Evolutionary conservation across 2,888 invertebrate genomes (phyloP).

Genomic region (Ophion obscuratus): DNA sequence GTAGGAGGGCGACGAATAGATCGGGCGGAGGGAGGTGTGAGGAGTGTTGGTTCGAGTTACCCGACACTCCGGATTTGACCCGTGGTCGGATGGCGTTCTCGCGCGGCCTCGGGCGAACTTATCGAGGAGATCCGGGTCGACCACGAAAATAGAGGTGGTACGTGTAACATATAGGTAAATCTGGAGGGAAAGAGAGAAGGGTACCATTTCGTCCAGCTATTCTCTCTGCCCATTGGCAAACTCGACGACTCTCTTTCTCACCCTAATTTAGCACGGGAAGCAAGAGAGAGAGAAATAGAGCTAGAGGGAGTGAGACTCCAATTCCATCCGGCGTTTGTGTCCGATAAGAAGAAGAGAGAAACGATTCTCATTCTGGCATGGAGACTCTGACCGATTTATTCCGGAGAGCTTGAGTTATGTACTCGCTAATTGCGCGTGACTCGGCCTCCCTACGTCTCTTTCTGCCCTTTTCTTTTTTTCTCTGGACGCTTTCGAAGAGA

Average conservation of each 20-base stretch:
- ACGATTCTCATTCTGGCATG: slow-evolving; percentile 63
- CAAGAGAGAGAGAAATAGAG: slow-evolving; percentile 15
- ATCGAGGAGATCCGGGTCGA: slow-evolving; percentile 69
- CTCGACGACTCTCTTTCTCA: slow-evolving; percentile 49
- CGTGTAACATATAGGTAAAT: slow-evolving; percentile 53
- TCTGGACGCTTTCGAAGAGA: slow-evolving; percentile 24
- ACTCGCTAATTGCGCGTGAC: slow-evolving; percentile 71
- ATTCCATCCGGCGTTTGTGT: slow-evolving; percentile 57
- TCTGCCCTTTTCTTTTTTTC: slow-evolving; percentile 11
- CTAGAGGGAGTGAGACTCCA: slow-evolving; percentile 51
- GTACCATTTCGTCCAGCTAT: slow-evolving; percentile 40
- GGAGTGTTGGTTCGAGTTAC: slow-evolving; percentile 68
- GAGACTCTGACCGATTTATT: slow-evolving; percentile 68
- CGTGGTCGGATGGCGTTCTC: slow-evolving; percentile 58
- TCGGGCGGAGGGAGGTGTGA: slow-evolving; percentile 4
- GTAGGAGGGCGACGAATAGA: not conserved
- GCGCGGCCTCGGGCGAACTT: slow-evolving; percentile 68
- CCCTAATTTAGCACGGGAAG: slow-evolving; percentile 29
- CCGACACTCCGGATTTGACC: slow-evolving; percentile 70
- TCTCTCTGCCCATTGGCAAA: slow-evolving; percentile 48
- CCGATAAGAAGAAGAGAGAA: slow-evolving; percentile 65
- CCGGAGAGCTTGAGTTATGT: slow-evolving; percentile 69
- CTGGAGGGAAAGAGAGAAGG: slow-evolving; percentile 29
- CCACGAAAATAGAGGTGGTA: slow-evolving; percentile 68
- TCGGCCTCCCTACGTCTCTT: slow-evolving; percentile 30